These are phyloP conservation scores for Monopterus albus DNA, from an alignment of 2,113 vertebrate species.

Conservation along the genomic window DNA sequence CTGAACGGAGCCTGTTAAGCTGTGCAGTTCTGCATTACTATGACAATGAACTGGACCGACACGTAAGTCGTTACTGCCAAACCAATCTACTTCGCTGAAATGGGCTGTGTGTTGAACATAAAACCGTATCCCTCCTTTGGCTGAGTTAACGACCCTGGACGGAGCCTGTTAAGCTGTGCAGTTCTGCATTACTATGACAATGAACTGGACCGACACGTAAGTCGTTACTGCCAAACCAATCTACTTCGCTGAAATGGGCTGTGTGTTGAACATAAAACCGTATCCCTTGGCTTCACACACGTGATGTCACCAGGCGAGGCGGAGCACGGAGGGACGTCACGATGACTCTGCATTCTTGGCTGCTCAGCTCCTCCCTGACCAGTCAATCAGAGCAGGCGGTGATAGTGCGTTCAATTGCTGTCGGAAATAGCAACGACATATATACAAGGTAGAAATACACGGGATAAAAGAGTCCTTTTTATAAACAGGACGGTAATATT, in stretches of 20 bases:
- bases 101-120: too few species aligned
- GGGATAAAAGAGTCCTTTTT: too few species aligned
- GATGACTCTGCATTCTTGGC: conserved; percentile 85
- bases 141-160: not conserved
- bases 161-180: not conserved
- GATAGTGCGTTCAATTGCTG: not conserved
- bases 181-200: conserved; percentile 8
- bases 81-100: not conserved
- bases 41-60: not conserved
- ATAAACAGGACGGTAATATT: too few species aligned
- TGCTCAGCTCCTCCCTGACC: conserved; percentile 4
- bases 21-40: not conserved
- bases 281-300: conserved; percentile 54
- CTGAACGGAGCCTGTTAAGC: not conserved
- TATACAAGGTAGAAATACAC: too few species aligned
- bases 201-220: not conserved
- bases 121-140: too few species aligned
- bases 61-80: not conserved
- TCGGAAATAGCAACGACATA: too few species aligned
- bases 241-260: not conserved
- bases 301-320: conserved; percentile 59
- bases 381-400: not conserved
- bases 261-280: conserved; percentile 24
- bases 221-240: not conserved
- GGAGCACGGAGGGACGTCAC: conserved; percentile 45